A percentile compares a stretch with the other conserved stretches of the same genome.
Conservation (phyloP, 1,140 invertebrate genomes). For the Pachypsylla venusta region DNA sequence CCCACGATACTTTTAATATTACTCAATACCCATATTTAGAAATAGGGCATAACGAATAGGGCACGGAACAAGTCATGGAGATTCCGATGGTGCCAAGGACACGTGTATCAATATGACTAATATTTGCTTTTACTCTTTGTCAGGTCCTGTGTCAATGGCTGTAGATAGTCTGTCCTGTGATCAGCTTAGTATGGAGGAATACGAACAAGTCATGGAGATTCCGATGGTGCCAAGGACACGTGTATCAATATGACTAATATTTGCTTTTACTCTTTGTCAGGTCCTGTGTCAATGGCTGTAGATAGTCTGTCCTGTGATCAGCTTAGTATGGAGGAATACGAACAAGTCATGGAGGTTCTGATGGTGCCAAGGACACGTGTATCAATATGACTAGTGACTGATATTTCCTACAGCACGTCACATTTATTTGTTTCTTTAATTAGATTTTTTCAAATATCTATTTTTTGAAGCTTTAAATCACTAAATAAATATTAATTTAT, state of each 20-base stretch:
- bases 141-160: neutral
- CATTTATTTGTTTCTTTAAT: conserved; percentile 2
- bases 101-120: neutral
- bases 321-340: conserved; percentile 1
- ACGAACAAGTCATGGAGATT: conserved; percentile 3
- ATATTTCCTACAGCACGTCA: neutral
- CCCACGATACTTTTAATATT: no score
- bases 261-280: no score
- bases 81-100: neutral
- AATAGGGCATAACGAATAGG: no score
- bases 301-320: conserved; percentile 3
- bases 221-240: neutral
- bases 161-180: conserved; percentile 1
- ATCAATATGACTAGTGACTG: neutral
- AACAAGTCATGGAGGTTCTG: conserved; percentile 6
- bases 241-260: conserved; percentile 4
- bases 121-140: no score
- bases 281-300: neutral
- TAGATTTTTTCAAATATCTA: conserved; percentile 7
- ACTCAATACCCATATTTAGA: no score
- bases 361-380: neutral
- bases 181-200: conserved; percentile 3
- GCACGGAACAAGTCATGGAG: conserved; percentile 6
- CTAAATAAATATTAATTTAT: neutral
- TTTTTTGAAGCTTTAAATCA: conserved; percentile 8